Base-by-base conservation (phyloP, 1,140 invertebrate species). In the Diploscapter pachys region DNA sequence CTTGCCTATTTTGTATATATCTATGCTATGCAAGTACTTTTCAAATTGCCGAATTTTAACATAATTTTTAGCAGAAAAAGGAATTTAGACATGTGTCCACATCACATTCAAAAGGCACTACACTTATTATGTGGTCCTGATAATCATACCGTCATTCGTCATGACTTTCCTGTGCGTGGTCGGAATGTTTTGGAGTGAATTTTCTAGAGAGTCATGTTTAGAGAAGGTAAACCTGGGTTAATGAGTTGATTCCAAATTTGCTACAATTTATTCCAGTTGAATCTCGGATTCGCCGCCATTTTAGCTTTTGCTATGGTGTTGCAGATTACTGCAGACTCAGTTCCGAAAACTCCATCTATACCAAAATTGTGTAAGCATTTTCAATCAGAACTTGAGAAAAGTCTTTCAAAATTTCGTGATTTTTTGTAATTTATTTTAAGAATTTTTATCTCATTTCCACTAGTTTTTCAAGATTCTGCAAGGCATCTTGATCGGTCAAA, bases 121-220 rank as follows among this genome's bases (percentile, higher is more conserved):
- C 8, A 68, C 66, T 5, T 68, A n/a, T 55, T 68, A 68, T 54
- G 52, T 68, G 49, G 56, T 68, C 52, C 51, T 68, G 66, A 68
- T 68, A 55, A 68, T 68, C 51, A 68, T 68, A n/a, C 66, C 66
- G 53, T 68, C 66, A 6, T 68, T 68, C 51, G 2, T 68, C 48
- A 55, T 68, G 66, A 68, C 66, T 9, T n/a, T 68, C 48, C 66
- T 68, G n/a, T 68, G 66, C 57, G 66, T 68, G 11, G 53, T 50
- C 2, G 66, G 66, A 0, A 52, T 68, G 5, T 68, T 68, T 54
- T 68, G 66, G 66, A 55, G 2, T 2, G 5, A 52, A 5, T n/a
- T 68, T 8, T 2, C 53, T 68, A 11, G 52, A 0, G 51, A 68
- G 11, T 68, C 66, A 55, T 68, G 56, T 31, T 0, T 68, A 55